A percentile compares a stretch with the other conserved stretches of the same genome.
These are phyloP conservation scores for Falco punctatus DNA, from an alignment of 2,113 vertebrate species.

Conservation along the genomic window DNA sequence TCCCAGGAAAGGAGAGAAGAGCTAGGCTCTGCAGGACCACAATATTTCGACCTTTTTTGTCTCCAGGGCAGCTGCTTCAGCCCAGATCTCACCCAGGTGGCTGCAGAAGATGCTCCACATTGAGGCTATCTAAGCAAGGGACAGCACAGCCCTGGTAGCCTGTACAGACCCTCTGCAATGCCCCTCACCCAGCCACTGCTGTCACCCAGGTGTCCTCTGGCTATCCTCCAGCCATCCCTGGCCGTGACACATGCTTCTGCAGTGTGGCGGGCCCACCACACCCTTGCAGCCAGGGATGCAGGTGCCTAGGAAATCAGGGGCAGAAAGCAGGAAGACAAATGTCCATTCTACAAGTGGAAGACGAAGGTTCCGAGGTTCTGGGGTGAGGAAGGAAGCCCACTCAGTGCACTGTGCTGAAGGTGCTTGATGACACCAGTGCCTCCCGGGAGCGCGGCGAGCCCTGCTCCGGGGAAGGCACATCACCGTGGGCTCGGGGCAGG, in stretches of 20 bases:
- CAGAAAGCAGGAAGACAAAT: neutral
- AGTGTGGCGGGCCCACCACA: neutral
- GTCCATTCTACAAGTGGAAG: neutral
- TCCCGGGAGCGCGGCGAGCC: accelerated
- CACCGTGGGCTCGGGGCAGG: accelerated
- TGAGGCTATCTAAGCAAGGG: neutral
- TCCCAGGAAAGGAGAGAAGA: neutral
- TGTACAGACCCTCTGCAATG: neutral
- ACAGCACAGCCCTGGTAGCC: neutral
- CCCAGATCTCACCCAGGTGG: neutral
- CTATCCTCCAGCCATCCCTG: neutral
- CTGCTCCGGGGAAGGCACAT: neutral
- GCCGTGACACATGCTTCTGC: neutral
- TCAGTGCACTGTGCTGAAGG: neutral
- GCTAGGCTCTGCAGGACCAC: neutral
- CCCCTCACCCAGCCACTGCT: neutral
- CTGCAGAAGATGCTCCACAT: neutral
- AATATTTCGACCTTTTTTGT: neutral
- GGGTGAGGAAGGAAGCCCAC: neutral
- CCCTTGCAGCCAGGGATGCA: neutral
- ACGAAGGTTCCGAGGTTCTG: neutral
- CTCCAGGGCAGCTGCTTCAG: neutral
- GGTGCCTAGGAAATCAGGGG: neutral
- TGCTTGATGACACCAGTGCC: too few species aligned
- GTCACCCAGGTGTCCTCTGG: neutral